A percentile compares a stretch with the other conserved stretches of the same genome.
phyloP scores from a whole-genome alignment of 2,797 vertebrate genomes.

The Phrynocephalus guinanensis region DNA sequence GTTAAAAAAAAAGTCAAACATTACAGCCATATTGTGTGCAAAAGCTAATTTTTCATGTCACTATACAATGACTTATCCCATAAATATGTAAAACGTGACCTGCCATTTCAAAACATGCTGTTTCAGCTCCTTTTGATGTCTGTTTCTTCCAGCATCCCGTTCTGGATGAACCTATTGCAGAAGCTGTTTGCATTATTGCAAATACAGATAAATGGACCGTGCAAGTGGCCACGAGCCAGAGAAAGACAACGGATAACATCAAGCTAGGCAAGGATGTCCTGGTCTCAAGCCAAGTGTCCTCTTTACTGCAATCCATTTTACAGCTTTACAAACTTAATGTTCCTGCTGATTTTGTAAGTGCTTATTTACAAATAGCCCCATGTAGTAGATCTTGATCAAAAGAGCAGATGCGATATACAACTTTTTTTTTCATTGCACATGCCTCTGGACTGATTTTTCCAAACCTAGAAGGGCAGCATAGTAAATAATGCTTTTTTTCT shows the following conservation, averaged over 20 bases:
- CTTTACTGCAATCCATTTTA: constrained; percentile 84
- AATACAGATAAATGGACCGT: constrained; percentile 87
- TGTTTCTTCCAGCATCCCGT: constrained; percentile 84
- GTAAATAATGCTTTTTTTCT: too few relatives aligned
- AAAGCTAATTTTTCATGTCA: constrained; percentile 35
- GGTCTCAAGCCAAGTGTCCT: constrained; percentile 86
- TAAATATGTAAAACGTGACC: constrained; percentile 32
- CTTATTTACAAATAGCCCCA: constrained; percentile 41
- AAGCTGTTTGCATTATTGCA: constrained; percentile 88
- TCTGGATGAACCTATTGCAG: constrained; percentile 87
- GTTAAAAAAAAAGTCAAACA: not conserved
- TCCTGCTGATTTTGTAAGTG: constrained; percentile 86
- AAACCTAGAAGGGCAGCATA: not conserved
- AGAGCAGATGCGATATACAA: not conserved
- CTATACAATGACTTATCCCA: constrained; percentile 51
- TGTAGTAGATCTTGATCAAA: constrained; percentile 13
- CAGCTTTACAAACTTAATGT: constrained; percentile 86
- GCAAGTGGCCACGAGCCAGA: constrained; percentile 88
- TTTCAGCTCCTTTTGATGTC: not conserved
- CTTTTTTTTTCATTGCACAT: not conserved
- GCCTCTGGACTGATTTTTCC: not conserved
- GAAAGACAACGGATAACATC: constrained; percentile 77
- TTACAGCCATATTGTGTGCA: not conserved
- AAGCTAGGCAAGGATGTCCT: constrained; percentile 86
- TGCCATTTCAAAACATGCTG: constrained; percentile 15